phyloP scores from a whole-genome alignment of 2,113 vertebrate species.

The Redunca redunca region DNA sequence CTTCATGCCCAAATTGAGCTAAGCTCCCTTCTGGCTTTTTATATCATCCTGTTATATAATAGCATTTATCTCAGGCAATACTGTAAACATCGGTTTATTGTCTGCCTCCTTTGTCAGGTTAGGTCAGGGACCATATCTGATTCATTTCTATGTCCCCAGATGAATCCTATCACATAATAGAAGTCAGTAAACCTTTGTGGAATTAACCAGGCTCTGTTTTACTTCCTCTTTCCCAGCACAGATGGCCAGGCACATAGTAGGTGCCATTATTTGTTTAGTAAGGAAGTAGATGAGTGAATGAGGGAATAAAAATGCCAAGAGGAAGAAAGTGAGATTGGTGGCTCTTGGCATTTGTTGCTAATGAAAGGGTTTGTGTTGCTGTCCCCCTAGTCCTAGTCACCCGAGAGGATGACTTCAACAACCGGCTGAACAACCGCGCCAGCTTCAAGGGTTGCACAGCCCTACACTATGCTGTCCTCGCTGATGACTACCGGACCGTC shows the following conservation, averaged over 20 bases:
- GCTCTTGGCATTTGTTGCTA: background rate
- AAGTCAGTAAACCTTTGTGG: constrained; percentile 8
- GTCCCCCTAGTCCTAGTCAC: constrained; percentile 88
- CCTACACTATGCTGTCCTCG: constrained; percentile 93
- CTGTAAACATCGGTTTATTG: background rate
- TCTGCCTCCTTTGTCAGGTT: background rate
- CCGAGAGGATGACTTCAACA: constrained; percentile 96
- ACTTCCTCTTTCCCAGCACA: background rate
- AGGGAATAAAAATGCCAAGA: constrained; percentile 1
- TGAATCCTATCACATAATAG: background rate
- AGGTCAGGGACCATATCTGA: background rate
- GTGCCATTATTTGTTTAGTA: background rate
- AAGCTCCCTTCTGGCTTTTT: background rate
- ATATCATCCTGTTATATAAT: background rate
- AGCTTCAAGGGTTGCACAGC: constrained; percentile 94
- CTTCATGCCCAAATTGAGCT: background rate
- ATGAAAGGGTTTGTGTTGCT: constrained; percentile 29
- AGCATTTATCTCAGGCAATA: background rate
- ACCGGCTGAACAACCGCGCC: constrained; percentile 90
- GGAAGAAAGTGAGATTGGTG: background rate
- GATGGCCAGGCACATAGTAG: background rate
- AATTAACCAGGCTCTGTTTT: background rate
- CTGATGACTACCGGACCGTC: constrained; percentile 85
- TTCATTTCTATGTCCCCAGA: background rate
- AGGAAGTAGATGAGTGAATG: background rate